Evolutionary conservation across 2,888 invertebrate genomes (phyloP).

Genomic region (Cephus sareptanus): DNA sequence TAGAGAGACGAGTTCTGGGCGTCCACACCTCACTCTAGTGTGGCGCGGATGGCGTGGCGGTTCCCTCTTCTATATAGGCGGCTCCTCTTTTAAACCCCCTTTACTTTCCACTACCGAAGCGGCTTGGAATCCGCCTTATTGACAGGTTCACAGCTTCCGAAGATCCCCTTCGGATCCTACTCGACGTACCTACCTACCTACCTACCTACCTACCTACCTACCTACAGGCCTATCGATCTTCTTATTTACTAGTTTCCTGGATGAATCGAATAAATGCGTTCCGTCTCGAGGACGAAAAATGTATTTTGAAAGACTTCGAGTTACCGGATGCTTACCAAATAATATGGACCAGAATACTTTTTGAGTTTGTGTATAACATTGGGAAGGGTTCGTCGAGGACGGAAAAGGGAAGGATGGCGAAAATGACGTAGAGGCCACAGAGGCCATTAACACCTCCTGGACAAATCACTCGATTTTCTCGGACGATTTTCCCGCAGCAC

Average conservation of each 20-base stretch:
- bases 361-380: too few species aligned
- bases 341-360: too few species aligned
- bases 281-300: too few species aligned
- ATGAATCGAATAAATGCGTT: too few species aligned
- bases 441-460: slow-evolving; percentile 63
- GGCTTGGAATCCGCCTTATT: slow-evolving; percentile 49
- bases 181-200: slow-evolving; percentile 3
- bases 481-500: slow-evolving; percentile 63
- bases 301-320: too few species aligned
- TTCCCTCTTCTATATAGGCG: slow-evolving; percentile 27
- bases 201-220: slow-evolving; percentile 1
- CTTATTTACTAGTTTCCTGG: too few species aligned
- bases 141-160: slow-evolving; percentile 55
- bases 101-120: slow-evolving; percentile 41
- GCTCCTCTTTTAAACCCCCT: slow-evolving; percentile 43
- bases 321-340: too few species aligned
- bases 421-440: slow-evolving; percentile 17
- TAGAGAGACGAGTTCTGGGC: slow-evolving; percentile 27
- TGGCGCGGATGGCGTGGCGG: slow-evolving; percentile 8
- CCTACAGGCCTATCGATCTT: too few species aligned
- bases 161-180: slow-evolving; percentile 33
- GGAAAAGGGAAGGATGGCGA: too few species aligned
- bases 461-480: slow-evolving; percentile 66
- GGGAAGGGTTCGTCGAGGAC: too few species aligned
- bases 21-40: slow-evolving; percentile 14